A percentile compares a stretch with the other conserved stretches of the same genome.
Evolutionary conservation across 1,140 invertebrate genomes (phyloP).

Genomic region (Anastrepha ludens): DNA sequence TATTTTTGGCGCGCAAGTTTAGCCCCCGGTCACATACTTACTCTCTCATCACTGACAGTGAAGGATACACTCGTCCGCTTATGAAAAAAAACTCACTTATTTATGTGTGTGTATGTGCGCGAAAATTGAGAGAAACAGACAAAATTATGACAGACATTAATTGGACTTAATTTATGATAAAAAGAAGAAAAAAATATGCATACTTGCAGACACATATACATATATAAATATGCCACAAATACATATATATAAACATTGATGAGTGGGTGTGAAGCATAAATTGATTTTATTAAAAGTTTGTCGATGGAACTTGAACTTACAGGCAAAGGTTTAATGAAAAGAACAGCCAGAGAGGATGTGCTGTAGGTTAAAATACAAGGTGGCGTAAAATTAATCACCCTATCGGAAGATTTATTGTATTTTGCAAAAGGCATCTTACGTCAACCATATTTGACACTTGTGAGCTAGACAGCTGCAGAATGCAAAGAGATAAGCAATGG

Average conservation of each 20-base stretch:
- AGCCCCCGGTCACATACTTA: neutral
- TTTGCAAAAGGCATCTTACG: no score
- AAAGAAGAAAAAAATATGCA: neutral
- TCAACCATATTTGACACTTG: no score
- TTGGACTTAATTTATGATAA: conserved; percentile 36
- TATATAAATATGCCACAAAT: neutral
- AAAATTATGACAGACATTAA: conserved; percentile 18
- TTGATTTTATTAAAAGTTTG: neutral
- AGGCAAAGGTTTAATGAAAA: neutral
- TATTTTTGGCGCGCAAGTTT: conserved; percentile 13
- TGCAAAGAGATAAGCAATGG: no score
- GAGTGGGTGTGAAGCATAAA: neutral
- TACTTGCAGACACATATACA: neutral
- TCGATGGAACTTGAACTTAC: neutral
- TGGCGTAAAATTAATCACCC: no score
- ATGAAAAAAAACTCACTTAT: neutral
- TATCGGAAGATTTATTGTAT: no score
- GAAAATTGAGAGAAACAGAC: neutral
- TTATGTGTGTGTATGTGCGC: neutral
- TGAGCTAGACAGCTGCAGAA: no score
- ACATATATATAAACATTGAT: no score
- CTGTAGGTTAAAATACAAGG: no score
- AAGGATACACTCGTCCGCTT: neutral
- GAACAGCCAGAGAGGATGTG: no score
- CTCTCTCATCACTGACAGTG: neutral